Conservation (phyloP, 2,113 vertebrate species). For the Lasiurus cinereus region DNA sequence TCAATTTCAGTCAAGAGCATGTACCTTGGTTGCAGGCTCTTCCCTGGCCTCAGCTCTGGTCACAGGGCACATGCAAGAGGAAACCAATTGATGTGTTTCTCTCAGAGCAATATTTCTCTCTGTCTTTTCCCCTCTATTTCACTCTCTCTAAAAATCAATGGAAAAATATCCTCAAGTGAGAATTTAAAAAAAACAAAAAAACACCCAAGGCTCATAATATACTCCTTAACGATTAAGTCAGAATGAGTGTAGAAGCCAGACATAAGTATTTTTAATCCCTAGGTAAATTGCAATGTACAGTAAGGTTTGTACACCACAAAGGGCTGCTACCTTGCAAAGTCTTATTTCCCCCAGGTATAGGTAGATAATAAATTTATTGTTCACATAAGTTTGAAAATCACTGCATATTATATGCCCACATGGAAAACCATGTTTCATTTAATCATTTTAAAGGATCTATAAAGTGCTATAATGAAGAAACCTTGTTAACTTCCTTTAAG, state of each 20-base stretch:
- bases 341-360: not conserved
- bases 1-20: no score
- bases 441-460: not conserved
- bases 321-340: not conserved
- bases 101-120: no score
- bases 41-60: no score
- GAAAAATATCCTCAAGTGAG: no score
- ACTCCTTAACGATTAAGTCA: not conserved
- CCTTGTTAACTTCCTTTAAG: not conserved
- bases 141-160: no score
- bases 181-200: no score
- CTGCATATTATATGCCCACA: not conserved
- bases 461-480: constrained; percentile 22
- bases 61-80: no score
- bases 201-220: not conserved
- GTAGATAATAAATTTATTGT: not conserved
- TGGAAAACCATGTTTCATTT: not conserved
- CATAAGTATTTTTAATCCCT: not conserved
- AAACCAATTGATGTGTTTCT: no score
- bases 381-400: not conserved
- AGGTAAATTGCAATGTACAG: not conserved
- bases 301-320: not conserved
- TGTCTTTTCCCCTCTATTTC: no score
- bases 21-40: no score
- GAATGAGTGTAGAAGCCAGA: not conserved